phyloP scores from a whole-genome alignment of 1,140 invertebrate genomes.

The Psix sp. region DNA sequence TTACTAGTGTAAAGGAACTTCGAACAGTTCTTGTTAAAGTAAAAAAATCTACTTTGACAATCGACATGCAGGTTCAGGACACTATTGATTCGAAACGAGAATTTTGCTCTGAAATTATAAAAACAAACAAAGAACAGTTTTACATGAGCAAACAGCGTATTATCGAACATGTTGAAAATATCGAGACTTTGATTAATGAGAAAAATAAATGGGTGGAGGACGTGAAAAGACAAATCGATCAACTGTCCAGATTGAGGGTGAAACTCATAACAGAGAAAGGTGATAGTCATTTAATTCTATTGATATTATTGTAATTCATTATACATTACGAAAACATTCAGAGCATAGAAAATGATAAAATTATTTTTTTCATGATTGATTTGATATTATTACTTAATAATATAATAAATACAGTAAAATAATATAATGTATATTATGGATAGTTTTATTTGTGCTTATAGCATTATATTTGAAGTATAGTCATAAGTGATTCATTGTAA shows the following conservation, averaged over 20 bases:
- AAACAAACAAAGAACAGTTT: conserved; percentile 3
- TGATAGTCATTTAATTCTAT: conserved; percentile 8
- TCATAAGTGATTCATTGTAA: no score
- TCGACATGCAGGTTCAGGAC: conserved; percentile 8
- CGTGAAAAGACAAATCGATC: conserved; percentile 27
- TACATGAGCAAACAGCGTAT: background rate
- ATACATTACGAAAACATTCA: no score
- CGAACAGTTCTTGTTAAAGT: background rate
- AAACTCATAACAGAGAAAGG: conserved; percentile 19
- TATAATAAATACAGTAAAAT: no score
- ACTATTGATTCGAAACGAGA: conserved; percentile 1
- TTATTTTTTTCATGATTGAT: conserved; percentile 9
- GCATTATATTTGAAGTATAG: no score
- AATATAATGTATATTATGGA: no score
- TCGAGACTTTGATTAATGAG: conserved; percentile 18
- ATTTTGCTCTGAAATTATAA: conserved; percentile 1
- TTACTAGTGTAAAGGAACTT: background rate
- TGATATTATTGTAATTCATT: no score
- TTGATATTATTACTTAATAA: background rate
- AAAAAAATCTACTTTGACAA: conserved; percentile 14
- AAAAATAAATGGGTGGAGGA: conserved; percentile 25
- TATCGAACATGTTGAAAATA: conserved; percentile 17
- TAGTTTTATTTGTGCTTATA: no score
- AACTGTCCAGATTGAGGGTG: conserved; percentile 25
- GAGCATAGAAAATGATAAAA: background rate